Evolutionary conservation across 53 echinoderm and acorn worm species (phyloP).

Genomic region (Temnopleurus reevesii): DNA sequence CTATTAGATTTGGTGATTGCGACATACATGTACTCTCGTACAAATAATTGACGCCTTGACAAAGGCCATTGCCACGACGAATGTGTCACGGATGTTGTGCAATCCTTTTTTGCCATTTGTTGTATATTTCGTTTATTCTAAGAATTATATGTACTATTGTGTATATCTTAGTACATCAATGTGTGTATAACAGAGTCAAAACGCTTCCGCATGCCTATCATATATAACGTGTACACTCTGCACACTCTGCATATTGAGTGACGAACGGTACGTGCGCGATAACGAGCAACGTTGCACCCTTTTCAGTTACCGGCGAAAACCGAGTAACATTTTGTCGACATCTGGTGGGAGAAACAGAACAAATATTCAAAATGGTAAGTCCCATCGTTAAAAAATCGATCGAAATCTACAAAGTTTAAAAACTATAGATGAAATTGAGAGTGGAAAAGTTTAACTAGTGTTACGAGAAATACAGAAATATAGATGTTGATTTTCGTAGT

Average conservation of each 20-base stretch:
- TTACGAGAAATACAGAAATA: background rate
- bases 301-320: constrained; percentile 37
- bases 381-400: constrained; percentile 58
- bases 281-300: constrained; percentile 21
- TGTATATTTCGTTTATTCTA: background rate
- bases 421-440: background rate
- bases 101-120: background rate
- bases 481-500: background rate
- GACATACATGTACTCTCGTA: background rate
- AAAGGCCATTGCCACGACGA: background rate
- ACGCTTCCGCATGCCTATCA: background rate
- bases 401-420: background rate
- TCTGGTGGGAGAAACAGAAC: constrained; percentile 66
- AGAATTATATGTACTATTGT: background rate
- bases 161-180: background rate
- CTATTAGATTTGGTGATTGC: too few species aligned
- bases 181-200: background rate
- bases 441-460: background rate
- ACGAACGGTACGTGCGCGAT: background rate
- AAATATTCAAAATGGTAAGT: constrained; percentile 90
- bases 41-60: too few species aligned
- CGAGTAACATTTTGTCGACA: constrained; percentile 35
- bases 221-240: background rate
- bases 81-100: constrained; percentile 16
- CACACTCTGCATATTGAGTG: background rate